Base-by-base conservation (phyloP, 1,140 invertebrate genomes). In the Drosophila willistoni region DNA sequence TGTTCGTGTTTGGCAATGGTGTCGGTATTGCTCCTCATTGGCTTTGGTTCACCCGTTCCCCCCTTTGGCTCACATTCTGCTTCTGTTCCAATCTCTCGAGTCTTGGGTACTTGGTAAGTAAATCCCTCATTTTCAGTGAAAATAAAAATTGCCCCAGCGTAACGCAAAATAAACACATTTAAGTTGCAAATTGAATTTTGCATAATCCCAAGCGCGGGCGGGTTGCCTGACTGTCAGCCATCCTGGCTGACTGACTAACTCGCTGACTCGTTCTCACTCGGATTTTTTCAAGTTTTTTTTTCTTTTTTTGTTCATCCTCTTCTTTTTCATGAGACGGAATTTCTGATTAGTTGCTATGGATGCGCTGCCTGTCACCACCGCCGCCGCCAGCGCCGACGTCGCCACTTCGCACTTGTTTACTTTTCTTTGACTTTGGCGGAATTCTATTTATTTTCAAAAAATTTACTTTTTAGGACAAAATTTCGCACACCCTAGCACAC, bases 161-260 rank as follows among this genome's bases (percentile, higher is more conserved):
- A 91, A 91, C 84, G 81, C 85, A 91, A 90, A 91, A 91, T 91
- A 91, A 91, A 91, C 90, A 91, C 90, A 91, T 91, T 91, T 86
- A 91, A 91, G 81, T 91, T 91, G 90, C 85, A 91, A 91, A 91
- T 91, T 91, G 90, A 91, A 91, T 91, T 91, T 86, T 82, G 76
- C 81, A 91, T 91, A 91, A 91, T 91, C 90, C 82, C 79, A 73
- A 68, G 57, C 71, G 84, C 73, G 51, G 74, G 65, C 47, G 83
- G 68, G 73, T 64, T 76, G 73, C 66, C 71, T 70, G 60, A 33
- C 36, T 60, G 39, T 2, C 22, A 25, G 22, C 22, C 22, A 25
- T 25, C 22, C 51, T 65, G 47, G 25, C 71, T 73, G 63, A 42
- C 56, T 47, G 51, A 55, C 19, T 25, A 5, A 25, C 34, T 9